Base-by-base conservation (phyloP, 2,888 invertebrate genomes). In the Frankliniella fusca region DNA sequence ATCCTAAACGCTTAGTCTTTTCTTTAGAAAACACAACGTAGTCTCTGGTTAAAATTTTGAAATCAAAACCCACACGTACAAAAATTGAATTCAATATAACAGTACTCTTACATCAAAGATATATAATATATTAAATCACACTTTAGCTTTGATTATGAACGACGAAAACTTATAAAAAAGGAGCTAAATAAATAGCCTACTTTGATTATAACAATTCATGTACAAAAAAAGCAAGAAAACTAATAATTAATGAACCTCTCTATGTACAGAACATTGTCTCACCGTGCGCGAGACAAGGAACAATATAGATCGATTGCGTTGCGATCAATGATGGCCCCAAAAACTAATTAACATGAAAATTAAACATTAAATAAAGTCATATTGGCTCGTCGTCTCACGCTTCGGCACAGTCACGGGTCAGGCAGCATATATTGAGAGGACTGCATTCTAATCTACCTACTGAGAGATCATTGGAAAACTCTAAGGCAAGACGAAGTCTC, bases 401-500 rank as follows among this genome's bases (percentile, higher is more conserved):
- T 76, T 76, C 27, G 23, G 27, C 27, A 27, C 70, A 76, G 70
- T 27, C 70, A 76, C 70, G 12, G 27, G 27, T 23, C 12, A 12
- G 12, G 70, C 27, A 27, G 27, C 70, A n/a, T 8, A n/a, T 61
- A 15, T 27, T 23, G 70, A 27, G 70, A 76, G 70, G 70, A 27
- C 8, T 27, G 27, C 12, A 15, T 20, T 76, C 70, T 76, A 76
- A 3, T 76, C 70, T 76, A 76, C 70, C 70, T 76, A 76, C 27
- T 76, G 70, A 76, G 70, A 76, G 70, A 76, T 76, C 70, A 76
- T 76, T 76, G 70, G 70, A 76, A 76, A 76, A 76, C 70, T 61
- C 61, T 76, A 76, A 12, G 23, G 70, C 70, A n/a, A 76, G 70
- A 76, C 70, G 23, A 27, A 76, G 70, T 76, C 70, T 76, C 70